Conservation (phyloP, 1,140 invertebrate genomes). For the Drosophila insularis region DNA sequence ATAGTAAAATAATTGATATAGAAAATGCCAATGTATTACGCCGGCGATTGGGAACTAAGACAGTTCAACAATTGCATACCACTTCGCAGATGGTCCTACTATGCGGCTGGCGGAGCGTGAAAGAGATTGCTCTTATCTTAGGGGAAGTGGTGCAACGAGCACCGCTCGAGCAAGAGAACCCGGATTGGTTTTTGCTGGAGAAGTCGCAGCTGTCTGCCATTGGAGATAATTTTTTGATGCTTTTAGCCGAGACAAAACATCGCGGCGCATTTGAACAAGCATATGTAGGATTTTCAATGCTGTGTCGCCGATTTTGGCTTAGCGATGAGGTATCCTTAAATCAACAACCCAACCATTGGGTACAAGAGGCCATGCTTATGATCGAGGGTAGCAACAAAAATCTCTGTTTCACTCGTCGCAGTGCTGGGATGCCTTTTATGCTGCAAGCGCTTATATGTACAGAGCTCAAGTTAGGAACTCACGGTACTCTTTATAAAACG, state of each 20-base stretch:
- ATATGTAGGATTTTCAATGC: conserved; percentile 92
- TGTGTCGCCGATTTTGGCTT: conserved; percentile 86
- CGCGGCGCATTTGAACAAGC: conserved; percentile 97
- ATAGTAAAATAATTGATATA: neutral
- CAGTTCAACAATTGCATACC: conserved; percentile 33
- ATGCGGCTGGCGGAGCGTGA: conserved; percentile 93
- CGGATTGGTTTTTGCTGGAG: conserved; percentile 53
- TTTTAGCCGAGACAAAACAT: conserved; percentile 93
- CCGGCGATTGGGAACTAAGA: neutral
- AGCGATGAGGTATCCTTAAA: conserved; percentile 84
- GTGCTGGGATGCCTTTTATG: conserved; percentile 95
- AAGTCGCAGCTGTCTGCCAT: conserved; percentile 84
- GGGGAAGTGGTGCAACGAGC: conserved; percentile 83
- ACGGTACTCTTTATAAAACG: conserved; percentile 85
- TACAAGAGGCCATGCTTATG: conserved; percentile 83
- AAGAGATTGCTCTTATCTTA: conserved; percentile 85
- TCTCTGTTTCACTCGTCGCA: conserved; percentile 91
- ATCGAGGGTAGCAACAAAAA: conserved; percentile 9
- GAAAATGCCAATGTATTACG: conserved; percentile 74
- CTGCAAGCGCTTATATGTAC: conserved; percentile 90
- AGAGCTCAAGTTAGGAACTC: conserved; percentile 85
- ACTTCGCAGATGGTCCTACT: conserved; percentile 93
- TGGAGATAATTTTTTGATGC: conserved; percentile 88
- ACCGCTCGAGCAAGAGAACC: conserved; percentile 51
- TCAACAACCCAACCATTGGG: conserved; percentile 87